Base-by-base conservation (phyloP, 2,797 vertebrate genomes). In the Eupleurogrammus muticus region DNA sequence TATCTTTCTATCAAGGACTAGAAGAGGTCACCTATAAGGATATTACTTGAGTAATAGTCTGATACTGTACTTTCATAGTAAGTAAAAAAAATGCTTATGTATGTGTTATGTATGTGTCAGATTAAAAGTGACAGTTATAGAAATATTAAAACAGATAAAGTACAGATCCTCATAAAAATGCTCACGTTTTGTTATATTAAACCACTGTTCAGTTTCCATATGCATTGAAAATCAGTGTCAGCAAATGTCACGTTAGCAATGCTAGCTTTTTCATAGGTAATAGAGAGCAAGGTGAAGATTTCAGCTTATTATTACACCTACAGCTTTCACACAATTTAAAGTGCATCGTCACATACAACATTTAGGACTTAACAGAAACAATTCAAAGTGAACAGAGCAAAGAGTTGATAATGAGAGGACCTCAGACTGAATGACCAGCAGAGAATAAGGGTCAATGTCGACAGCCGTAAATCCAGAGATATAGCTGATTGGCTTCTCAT, bases 321-420 rank as follows among this genome's bases (percentile, higher is more conserved):
- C 47, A 21, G 0, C 47, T 23, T 12, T 4, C 12, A 20, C 1
- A 64, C 20, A 36, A 24, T 42, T 46, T 12, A 12, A 54, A 54
- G 28, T 51, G 13, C 17, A 44, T 20, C 2, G 12, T 63, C 38
- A 40, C n/a, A 14, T 7, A 9, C 16, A 13, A 32, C 38, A 13
- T 35, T 9, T 13, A 9, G 28, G 5, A 12, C 34, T 36, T 61
- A 2, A 13, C 14, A 2, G 0, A 35, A 52, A 32, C 48, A 34
- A 5, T 62, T 62, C 5, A 24, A 36, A 36, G n/a, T 9, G 46
- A 77, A 55, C 7, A 2, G 48, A 36, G 63, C 32, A 36, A 21
- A 19, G 19, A 19, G 8, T 10, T 49, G 42, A 21, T 49, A 52
- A 62, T 66, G 7, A 66, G 34, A 20, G 34, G 4, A 36, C 9